Percentiles rank a stretch among this genome's conserved stretches.
Evolutionary conservation across 2,888 invertebrate species (phyloP).

Genomic region (Drosophila mulleri): DNA sequence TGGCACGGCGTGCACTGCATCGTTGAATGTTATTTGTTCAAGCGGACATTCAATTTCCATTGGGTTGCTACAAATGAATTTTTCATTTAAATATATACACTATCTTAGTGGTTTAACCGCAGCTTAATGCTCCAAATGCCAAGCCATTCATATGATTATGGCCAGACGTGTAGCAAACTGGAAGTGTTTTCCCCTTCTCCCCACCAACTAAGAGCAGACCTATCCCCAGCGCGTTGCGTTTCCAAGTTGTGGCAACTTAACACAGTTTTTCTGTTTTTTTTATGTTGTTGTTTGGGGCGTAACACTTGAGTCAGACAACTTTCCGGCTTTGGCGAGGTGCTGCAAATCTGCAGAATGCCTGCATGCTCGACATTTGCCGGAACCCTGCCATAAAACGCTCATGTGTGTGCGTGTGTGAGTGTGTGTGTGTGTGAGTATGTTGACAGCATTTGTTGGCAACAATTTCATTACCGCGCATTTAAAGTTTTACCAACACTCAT

Average conservation of each 20-base stretch:
- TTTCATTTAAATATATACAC: constrained; percentile 25
- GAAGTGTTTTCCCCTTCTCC: constrained; percentile 1
- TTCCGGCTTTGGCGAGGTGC: constrained; percentile 61
- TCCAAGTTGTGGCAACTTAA: constrained; percentile 60
- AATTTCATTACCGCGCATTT: constrained; percentile 80
- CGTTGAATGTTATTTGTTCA: constrained; percentile 9
- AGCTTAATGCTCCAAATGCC: constrained; percentile 49
- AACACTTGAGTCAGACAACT: constrained; percentile 64
- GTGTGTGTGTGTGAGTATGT: constrained; percentile 46
- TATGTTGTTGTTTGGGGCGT: constrained; percentile 42
- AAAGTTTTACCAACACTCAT: constrained; percentile 73
- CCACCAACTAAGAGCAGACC: not conserved
- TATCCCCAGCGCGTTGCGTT: constrained; percentile 9
- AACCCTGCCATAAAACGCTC: constrained; percentile 70
- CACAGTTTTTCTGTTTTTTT: constrained; percentile 53
- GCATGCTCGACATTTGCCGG: constrained; percentile 47
- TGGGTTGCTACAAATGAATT: constrained; percentile 27
- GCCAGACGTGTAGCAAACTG: constrained; percentile 51
- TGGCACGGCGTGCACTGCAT: constrained; percentile 6
- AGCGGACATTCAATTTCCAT: constrained; percentile 24
- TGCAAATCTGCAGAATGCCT: constrained; percentile 66
- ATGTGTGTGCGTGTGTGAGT: constrained; percentile 11
- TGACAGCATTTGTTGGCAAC: constrained; percentile 78
- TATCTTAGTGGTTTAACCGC: constrained; percentile 25
- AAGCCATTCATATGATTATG: constrained; percentile 60